phyloP scores from a whole-genome alignment of 2,113 vertebrate species.

The Ammodytes dubius region DNA sequence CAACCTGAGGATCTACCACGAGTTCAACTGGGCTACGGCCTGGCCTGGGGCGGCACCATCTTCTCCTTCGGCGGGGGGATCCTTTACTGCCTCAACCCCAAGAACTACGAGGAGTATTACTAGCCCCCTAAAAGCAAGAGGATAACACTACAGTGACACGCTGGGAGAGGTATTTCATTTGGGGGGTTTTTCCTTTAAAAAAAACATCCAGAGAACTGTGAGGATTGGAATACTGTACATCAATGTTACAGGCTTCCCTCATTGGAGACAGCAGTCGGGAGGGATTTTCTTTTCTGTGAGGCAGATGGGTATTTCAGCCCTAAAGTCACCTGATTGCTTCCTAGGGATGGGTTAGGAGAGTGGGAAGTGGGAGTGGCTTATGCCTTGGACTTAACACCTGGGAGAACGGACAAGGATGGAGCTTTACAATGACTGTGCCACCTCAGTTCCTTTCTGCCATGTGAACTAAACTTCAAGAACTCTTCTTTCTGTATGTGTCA shows the following conservation, averaged over 20 bases:
- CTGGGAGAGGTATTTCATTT: slow-evolving; percentile 19
- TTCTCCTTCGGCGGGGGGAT: slow-evolving; percentile 98
- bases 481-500: slow-evolving; percentile 1
- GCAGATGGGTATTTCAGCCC: background rate
- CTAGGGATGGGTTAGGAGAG: background rate
- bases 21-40: slow-evolving; percentile 99
- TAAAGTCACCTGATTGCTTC: background rate
- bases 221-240: slow-evolving; percentile 24
- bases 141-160: background rate
- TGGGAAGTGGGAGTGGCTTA: slow-evolving; percentile 1
- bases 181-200: slow-evolving; percentile 5
- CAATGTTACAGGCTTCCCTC: background rate
- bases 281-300: slow-evolving; percentile 18
- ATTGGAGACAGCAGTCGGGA: background rate
- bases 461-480: slow-evolving; percentile 20
- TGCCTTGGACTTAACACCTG: slow-evolving; percentile 11
- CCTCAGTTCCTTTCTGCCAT: background rate
- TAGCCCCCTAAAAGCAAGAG: slow-evolving; percentile 72
- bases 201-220: slow-evolving; percentile 34
- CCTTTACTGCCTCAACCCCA: slow-evolving; percentile 98
- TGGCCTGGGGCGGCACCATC: slow-evolving; percentile 98
- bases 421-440: background rate
- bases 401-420: slow-evolving; percentile 13
- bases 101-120: slow-evolving; percentile 99
- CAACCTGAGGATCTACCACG: slow-evolving; percentile 98